Conservation (phyloP, 2,888 invertebrate species). For the Spilarctia lutea region DNA sequence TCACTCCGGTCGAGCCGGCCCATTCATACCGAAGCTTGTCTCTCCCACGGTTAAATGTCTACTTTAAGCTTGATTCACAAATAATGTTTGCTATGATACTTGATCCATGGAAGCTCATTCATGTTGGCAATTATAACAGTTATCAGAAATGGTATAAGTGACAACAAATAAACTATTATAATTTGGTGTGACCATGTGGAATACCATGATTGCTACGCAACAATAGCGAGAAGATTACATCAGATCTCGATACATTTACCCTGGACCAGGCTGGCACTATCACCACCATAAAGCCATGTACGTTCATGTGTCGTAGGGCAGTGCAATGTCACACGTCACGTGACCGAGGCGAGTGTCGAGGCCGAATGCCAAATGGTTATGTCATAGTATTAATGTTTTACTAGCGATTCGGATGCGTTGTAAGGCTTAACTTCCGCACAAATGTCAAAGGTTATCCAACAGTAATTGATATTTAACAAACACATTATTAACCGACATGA, state of each 20-base stretch:
- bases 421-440: conserved; percentile 2
- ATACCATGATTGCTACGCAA: conserved; percentile 2
- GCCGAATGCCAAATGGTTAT: conserved; percentile 14
- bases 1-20: too few relatives aligned
- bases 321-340: neutral
- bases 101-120: neutral
- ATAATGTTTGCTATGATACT: neutral
- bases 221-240: conserved; percentile 1
- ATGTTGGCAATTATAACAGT: neutral
- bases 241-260: conserved; percentile 8
- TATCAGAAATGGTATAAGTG: neutral
- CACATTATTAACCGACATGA: neutral
- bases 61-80: neutral
- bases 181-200: conserved; percentile 4
- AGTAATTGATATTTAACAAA: neutral
- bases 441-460: neutral
- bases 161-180: neutral
- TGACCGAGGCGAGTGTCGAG: conserved; percentile 9
- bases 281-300: neutral
- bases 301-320: neutral
- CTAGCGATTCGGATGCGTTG: neutral
- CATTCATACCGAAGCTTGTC: too few relatives aligned
- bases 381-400: conserved; percentile 13
- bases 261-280: neutral
- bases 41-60: too few relatives aligned